A percentile compares a stretch with the other conserved stretches of the same genome.
These are phyloP conservation scores for Tenodera sinensis DNA, from an alignment of 2,888 invertebrate genomes.

Conservation along the genomic window DNA sequence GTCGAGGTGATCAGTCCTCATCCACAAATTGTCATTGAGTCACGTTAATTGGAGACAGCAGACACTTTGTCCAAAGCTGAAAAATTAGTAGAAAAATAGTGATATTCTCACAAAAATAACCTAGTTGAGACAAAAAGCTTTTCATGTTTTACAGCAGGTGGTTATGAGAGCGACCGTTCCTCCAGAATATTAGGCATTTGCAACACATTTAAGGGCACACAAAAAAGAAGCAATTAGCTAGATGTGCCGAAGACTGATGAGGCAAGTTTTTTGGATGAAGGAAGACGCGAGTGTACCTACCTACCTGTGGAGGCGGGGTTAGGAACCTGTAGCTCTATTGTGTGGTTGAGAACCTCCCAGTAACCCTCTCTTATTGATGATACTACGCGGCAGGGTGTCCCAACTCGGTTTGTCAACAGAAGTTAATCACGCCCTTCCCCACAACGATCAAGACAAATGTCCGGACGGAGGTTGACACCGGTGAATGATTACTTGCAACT, in stretches of 20 bases:
- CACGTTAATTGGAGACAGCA: too few species aligned
- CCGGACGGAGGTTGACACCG: constrained; percentile 10
- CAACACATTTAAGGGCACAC: not conserved
- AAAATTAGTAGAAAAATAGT: too few species aligned
- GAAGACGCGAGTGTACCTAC: not conserved
- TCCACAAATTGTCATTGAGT: too few species aligned
- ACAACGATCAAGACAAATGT: constrained; percentile 23
- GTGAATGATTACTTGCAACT: constrained; percentile 16
- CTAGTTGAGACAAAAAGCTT: too few species aligned
- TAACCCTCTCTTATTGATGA: constrained; percentile 22
- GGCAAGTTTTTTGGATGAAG: not conserved
- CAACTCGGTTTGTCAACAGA: constrained; percentile 25
- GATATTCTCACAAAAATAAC: too few species aligned
- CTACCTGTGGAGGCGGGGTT: not conserved
- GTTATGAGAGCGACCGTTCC: too few species aligned
- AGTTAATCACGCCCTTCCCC: constrained; percentile 9
- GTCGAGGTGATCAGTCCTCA: too few species aligned
- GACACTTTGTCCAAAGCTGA: too few species aligned
- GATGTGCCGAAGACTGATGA: not conserved
- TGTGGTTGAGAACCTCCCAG: constrained; percentile 4
- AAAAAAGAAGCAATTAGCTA: not conserved
- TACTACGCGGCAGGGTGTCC: constrained; percentile 19
- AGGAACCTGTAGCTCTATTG: constrained; percentile 8
- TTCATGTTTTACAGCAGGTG: too few species aligned
- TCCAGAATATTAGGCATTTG: too few species aligned